Evolutionary conservation across 2,797 vertebrate species (phyloP).

Genomic region (Acrocephalus scirpaceus): DNA sequence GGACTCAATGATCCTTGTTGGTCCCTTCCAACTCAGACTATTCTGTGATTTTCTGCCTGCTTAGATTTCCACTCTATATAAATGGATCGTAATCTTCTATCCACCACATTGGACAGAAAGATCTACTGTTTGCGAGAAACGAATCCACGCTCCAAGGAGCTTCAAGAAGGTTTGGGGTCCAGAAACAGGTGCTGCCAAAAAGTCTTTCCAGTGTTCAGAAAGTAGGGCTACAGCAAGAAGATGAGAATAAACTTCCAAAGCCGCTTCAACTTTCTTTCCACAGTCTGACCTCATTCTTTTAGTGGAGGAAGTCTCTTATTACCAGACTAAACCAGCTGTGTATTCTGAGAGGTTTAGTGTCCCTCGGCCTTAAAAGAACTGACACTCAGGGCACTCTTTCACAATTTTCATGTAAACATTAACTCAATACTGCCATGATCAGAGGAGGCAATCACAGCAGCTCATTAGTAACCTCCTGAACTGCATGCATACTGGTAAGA

Average conservation of each 20-base stretch:
- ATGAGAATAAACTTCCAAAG: not conserved
- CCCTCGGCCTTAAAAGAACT: not conserved
- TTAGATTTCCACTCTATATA: not conserved
- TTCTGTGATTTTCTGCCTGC: not conserved
- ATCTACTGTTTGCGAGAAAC: not conserved
- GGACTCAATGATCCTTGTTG: not conserved
- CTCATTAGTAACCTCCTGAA: not conserved
- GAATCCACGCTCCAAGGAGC: not conserved
- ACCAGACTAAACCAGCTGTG: fast-evolving
- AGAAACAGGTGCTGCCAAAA: not conserved
- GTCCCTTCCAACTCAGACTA: not conserved
- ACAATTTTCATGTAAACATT: not conserved
- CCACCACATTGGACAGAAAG: not conserved
- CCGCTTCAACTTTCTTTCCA: not conserved
- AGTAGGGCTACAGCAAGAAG: not conserved
- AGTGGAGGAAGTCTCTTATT: not conserved
- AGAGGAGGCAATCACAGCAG: not conserved
- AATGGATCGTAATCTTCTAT: not conserved
- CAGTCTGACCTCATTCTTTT: not conserved
- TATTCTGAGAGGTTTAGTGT: not conserved
- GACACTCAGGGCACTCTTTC: not conserved
- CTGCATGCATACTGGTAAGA: not conserved
- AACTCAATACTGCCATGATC: not conserved
- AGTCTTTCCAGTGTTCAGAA: not conserved
- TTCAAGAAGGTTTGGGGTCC: not conserved